Evolutionary conservation across 1,140 invertebrate species (phyloP).

Genomic region (Eciton burchellii): DNA sequence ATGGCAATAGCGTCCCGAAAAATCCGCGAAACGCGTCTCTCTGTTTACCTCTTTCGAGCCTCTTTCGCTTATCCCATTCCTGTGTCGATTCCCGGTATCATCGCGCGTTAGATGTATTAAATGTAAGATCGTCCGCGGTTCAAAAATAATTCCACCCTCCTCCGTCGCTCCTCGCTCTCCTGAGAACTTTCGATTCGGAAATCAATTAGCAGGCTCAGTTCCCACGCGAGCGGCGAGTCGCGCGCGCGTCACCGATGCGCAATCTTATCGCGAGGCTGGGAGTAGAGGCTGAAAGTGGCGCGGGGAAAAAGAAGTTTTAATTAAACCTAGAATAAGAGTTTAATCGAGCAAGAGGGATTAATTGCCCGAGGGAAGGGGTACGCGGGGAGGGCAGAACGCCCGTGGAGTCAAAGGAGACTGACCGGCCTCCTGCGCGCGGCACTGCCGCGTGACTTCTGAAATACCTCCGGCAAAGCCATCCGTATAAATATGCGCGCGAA

Average conservation of each 20-base stretch:
- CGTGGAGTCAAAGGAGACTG: constrained; percentile 71
- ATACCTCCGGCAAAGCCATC: constrained; percentile 57
- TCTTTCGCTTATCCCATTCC: not conserved
- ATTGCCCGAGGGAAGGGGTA: constrained; percentile 73
- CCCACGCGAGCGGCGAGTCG: constrained; percentile 63
- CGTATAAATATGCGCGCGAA: constrained; percentile 70
- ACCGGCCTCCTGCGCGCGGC: constrained; percentile 17
- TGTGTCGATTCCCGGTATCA: not conserved
- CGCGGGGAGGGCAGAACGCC: constrained; percentile 65
- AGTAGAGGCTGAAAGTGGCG: constrained; percentile 55
- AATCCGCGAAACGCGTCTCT: not conserved
- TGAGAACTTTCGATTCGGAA: constrained; percentile 65
- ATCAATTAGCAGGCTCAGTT: constrained; percentile 68
- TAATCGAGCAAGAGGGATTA: constrained; percentile 80
- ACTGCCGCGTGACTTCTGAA: constrained; percentile 62
- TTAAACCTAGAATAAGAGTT: constrained; percentile 80
- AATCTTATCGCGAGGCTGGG: constrained; percentile 46
- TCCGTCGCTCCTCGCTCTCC: not conserved
- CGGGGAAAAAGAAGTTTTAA: constrained; percentile 78
- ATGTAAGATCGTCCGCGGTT: constrained; percentile 10
- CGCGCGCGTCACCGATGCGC: constrained; percentile 69
- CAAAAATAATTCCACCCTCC: constrained; percentile 23
- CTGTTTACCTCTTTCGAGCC: not conserved
- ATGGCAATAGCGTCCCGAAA: not conserved
- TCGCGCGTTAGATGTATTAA: not conserved